These are phyloP conservation scores for Scophthalmus maximus DNA, from an alignment of 2,113 vertebrate genomes.

Conservation along the genomic window DNA sequence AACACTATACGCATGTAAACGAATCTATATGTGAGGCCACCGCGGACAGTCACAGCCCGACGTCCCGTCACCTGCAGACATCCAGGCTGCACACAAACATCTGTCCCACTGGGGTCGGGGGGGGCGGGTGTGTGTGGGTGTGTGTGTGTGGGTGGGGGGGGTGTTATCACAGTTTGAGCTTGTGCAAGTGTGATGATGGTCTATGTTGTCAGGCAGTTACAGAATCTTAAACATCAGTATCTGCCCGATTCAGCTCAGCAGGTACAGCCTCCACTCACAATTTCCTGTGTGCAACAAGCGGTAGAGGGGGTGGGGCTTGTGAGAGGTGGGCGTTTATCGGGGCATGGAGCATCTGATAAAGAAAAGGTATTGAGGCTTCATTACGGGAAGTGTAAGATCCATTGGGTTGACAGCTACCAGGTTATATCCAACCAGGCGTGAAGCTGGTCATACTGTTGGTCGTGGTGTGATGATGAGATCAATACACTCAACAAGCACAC, in stretches of 20 bases:
- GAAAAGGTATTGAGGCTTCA: neutral
- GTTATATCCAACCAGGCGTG: constrained; percentile 11
- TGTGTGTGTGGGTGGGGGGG: no score
- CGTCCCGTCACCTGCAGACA: neutral
- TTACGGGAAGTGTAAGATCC: constrained; percentile 4
- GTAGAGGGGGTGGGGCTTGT: neutral
- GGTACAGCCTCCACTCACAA: neutral
- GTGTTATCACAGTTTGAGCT: no score
- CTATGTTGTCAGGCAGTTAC: no score
- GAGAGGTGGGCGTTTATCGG: neutral
- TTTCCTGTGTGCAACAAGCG: neutral
- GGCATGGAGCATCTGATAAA: neutral
- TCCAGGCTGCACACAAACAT: neutral
- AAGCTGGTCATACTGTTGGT: neutral
- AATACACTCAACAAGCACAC: constrained; percentile 13
- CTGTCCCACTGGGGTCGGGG: no score
- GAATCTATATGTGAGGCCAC: constrained; percentile 1
- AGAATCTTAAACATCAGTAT: no score
- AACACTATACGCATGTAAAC: constrained; percentile 2
- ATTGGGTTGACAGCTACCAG: neutral
- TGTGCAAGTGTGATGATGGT: no score
- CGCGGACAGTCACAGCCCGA: no score
- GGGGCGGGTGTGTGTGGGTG: no score
- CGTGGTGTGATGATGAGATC: neutral
- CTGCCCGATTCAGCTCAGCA: constrained; percentile 15